A percentile compares a stretch with the other conserved stretches of the same genome.
phyloP scores from a whole-genome alignment of 2,797 vertebrate genomes.

The Gymnopithys bicolor region DNA sequence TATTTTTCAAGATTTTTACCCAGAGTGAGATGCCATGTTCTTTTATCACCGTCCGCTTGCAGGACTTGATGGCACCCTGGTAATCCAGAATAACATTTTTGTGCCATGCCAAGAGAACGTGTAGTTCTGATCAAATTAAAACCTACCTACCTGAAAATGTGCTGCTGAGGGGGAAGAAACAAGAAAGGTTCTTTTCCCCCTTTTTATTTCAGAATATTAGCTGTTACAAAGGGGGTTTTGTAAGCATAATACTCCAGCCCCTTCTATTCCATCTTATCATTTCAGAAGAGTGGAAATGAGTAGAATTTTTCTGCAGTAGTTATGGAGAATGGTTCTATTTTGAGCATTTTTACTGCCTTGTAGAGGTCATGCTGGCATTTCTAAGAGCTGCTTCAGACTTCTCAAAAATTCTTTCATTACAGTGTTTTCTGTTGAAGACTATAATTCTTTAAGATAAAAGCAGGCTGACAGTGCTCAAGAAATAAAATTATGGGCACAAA shows the following conservation, averaged over 20 bases:
- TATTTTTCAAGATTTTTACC: not conserved
- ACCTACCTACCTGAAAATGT: not conserved
- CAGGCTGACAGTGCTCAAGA: not conserved
- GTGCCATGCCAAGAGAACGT: not conserved
- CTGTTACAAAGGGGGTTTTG: slow-evolving; percentile 17
- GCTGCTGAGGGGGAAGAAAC: not conserved
- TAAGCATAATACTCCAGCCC: slow-evolving; percentile 1
- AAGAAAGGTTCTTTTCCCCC: not conserved
- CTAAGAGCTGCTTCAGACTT: slow-evolving; percentile 45
- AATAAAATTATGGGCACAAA: slow-evolving; percentile 9
- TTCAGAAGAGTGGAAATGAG: slow-evolving; percentile 37
- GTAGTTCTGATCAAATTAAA: slow-evolving; percentile 18
- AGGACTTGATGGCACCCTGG: not conserved
- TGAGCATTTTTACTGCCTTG: slow-evolving; percentile 35
- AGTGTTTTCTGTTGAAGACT: slow-evolving; percentile 44
- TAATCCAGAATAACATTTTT: not conserved
- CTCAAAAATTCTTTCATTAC: slow-evolving; percentile 44
- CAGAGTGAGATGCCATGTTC: not conserved
- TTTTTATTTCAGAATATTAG: slow-evolving; percentile 31
- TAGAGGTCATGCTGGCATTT: slow-evolving; percentile 60
- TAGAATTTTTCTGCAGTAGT: slow-evolving; percentile 31
- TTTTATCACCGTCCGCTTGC: not conserved
- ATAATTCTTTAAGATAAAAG: slow-evolving; percentile 32
- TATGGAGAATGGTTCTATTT: slow-evolving; percentile 21
- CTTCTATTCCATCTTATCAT: slow-evolving; percentile 23